Evolutionary conservation across 2,113 vertebrate genomes (phyloP).

Genomic region (Halcyon malimbica): DNA sequence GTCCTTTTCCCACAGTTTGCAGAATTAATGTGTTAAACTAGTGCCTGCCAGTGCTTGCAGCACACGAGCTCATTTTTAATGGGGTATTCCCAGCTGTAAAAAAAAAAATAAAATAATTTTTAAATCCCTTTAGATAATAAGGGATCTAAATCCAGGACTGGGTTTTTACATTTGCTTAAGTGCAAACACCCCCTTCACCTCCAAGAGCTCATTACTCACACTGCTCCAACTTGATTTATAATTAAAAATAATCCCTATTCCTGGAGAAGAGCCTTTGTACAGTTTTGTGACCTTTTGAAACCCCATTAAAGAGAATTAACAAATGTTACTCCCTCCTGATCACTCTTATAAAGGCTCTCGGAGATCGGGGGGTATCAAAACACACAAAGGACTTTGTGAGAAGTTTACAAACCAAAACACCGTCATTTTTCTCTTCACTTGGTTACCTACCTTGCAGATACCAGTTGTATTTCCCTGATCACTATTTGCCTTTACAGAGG

Average conservation of each 20-base stretch:
- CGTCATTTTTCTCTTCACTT: background rate
- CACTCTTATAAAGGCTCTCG: background rate
- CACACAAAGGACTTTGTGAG: background rate
- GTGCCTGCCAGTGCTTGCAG: conserved; percentile 17
- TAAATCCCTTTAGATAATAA: background rate
- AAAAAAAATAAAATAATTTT: background rate
- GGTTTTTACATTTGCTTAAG: conserved; percentile 26
- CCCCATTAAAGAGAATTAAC: conserved; percentile 27
- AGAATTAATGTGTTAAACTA: conserved; percentile 61
- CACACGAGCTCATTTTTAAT: conserved; percentile 20
- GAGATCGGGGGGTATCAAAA: background rate
- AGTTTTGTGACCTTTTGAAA: conserved; percentile 32
- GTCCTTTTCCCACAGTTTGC: conserved; percentile 54
- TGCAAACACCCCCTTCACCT: conserved; percentile 5
- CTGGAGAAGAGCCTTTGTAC: conserved; percentile 1
- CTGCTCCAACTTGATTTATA: conserved; percentile 10
- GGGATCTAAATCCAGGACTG: background rate
- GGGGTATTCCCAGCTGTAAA: conserved; percentile 1
- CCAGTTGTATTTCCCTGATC: background rate
- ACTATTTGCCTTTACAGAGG: background rate
- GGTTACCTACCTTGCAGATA: background rate
- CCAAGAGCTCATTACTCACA: background rate
- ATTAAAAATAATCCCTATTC: conserved; percentile 11
- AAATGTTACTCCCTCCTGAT: background rate
- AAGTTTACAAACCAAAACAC: background rate